phyloP scores from a whole-genome alignment of 2,888 invertebrate species.

The Stenchaetothrips biformis region DNA sequence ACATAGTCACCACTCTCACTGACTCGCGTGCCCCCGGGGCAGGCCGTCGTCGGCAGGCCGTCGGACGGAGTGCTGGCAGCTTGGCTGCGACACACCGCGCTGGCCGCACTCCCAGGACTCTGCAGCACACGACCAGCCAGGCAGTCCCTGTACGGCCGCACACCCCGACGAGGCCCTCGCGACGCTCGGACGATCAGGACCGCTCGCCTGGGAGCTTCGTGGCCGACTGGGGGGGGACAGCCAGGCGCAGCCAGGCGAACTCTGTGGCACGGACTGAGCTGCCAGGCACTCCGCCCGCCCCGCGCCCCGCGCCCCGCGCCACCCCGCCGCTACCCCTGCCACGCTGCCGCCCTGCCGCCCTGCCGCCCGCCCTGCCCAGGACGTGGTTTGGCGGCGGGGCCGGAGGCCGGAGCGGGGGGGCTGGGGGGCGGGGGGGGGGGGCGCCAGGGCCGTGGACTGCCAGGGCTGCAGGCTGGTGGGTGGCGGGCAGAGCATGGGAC shows the following conservation, averaged over 20 bases:
- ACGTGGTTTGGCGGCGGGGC: conserved; percentile 2
- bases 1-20: neutral
- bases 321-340: neutral
- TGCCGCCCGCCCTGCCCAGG: conserved; percentile 2
- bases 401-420: neutral
- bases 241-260: too few species aligned
- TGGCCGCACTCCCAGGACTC: too few species aligned
- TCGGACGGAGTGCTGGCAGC: too few species aligned
- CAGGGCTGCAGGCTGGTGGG: neutral
- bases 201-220: conserved; percentile 3
- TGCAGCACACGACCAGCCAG: too few species aligned
- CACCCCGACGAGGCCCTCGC: neutral
- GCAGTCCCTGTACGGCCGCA: neutral
- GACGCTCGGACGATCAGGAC: neutral
- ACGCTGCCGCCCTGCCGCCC: neutral
- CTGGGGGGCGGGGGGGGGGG: too few species aligned
- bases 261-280: neutral
- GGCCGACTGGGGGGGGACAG: neutral
- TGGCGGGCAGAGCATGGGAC: neutral
- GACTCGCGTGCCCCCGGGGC: too few species aligned
- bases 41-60: too few species aligned
- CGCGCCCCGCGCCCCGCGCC: neutral
- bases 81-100: too few species aligned
- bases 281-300: neutral
- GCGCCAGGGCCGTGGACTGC: too few species aligned